These are phyloP conservation scores for Astyanax mexicanus DNA, from an alignment of 2,797 vertebrate genomes.

Conservation along the genomic window DNA sequence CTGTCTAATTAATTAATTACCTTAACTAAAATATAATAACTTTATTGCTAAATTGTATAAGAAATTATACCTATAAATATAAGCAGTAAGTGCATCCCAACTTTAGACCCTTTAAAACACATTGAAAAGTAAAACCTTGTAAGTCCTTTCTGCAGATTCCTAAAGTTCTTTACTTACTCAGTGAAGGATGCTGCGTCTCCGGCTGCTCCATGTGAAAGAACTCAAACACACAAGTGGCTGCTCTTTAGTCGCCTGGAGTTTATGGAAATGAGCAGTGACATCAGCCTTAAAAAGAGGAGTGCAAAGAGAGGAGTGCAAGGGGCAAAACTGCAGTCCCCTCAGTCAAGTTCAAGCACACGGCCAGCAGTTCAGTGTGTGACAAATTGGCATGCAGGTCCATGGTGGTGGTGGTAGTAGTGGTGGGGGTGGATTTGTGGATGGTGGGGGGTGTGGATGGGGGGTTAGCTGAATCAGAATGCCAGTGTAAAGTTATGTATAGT, in stretches of 20 bases:
- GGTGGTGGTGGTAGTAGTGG: not conserved
- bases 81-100: not conserved
- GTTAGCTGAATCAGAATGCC: slow-evolving; percentile 1
- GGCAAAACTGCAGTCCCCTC: slow-evolving; percentile 74
- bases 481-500: not conserved
- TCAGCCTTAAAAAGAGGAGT: slow-evolving; percentile 75
- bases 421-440: too few relatives aligned
- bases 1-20: not conserved
- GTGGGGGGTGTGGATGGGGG: not conserved
- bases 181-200: slow-evolving; percentile 58
- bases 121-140: not conserved
- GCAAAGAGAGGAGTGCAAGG: slow-evolving; percentile 73
- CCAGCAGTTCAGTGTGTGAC: slow-evolving; percentile 51
- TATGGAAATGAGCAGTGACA: slow-evolving; percentile 82
- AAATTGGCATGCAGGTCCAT: slow-evolving; percentile 72
- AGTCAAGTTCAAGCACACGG: slow-evolving; percentile 84
- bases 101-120: not conserved
- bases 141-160: not conserved
- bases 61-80: too few relatives aligned
- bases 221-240: slow-evolving; percentile 61
- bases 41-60: too few relatives aligned
- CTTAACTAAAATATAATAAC: too few relatives aligned
- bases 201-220: slow-evolving; percentile 72
- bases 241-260: slow-evolving; percentile 81
- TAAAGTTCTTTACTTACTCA: not conserved